Conservation (phyloP, 2,888 invertebrate species). For the Euphydryas editha region DNA sequence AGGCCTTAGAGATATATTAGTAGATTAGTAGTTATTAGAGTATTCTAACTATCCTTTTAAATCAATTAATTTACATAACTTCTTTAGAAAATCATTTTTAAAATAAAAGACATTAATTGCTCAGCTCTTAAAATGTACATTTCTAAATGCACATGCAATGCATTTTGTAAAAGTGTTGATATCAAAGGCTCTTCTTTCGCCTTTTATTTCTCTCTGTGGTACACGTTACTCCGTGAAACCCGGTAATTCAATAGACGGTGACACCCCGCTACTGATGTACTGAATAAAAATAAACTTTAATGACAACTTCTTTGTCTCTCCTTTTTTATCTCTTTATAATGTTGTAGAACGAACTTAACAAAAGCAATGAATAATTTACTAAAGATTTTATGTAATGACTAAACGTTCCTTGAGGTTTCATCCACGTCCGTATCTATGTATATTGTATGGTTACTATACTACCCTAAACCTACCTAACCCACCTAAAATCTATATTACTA, state of each 20-base stretch:
- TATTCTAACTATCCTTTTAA: too few relatives aligned
- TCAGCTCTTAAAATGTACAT: background rate
- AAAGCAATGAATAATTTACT: background rate
- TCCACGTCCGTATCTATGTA: too few relatives aligned
- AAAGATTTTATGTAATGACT: background rate
- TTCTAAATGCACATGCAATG: background rate
- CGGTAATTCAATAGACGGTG: slow-evolving; percentile 21
- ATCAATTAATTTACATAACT: too few relatives aligned
- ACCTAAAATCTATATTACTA: too few relatives aligned
- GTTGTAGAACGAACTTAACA: background rate
- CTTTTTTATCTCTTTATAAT: background rate
- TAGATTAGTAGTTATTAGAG: too few relatives aligned
- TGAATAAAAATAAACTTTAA: slow-evolving; percentile 9
- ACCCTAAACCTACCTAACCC: too few relatives aligned
- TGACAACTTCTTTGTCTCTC: slow-evolving; percentile 14
- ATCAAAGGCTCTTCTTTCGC: slow-evolving; percentile 17
- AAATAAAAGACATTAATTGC: background rate
- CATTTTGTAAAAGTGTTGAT: background rate
- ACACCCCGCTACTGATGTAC: slow-evolving; percentile 19
- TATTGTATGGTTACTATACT: too few relatives aligned
- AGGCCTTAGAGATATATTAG: too few relatives aligned
- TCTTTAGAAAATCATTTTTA: background rate
- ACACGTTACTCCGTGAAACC: slow-evolving; percentile 3
- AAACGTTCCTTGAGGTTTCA: too few relatives aligned
- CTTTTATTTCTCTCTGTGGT: slow-evolving; percentile 1